Percentiles rank a stretch among this genome's conserved stretches.
Conservation (phyloP, 1,140 invertebrate genomes). For the Leptopilina boulardi region DNA sequence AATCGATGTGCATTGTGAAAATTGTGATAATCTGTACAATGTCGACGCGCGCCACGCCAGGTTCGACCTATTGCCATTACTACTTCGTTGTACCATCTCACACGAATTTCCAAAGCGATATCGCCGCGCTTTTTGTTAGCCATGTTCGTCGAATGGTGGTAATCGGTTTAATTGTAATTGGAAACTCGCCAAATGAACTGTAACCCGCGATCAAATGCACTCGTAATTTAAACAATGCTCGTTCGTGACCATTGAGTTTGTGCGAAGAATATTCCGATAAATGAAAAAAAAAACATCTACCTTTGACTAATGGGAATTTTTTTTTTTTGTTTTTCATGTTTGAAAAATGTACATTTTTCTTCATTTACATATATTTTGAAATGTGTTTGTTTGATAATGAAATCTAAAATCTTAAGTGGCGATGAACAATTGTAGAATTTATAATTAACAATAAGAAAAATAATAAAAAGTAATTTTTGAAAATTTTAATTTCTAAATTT, state of each 20-base stretch:
- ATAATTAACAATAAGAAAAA: too few species aligned
- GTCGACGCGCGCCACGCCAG: constrained; percentile 13
- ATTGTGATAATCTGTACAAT: constrained; percentile 40
- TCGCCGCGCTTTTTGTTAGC: constrained; percentile 49
- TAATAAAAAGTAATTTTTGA: too few species aligned
- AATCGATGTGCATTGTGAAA: constrained; percentile 45
- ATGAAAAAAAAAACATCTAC: neutral
- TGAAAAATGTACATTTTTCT: too few species aligned
- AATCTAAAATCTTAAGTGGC: too few species aligned
- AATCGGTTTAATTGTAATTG: constrained; percentile 64
- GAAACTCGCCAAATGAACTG: constrained; percentile 63
- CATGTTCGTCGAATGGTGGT: constrained; percentile 37
- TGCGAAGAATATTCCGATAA: neutral
- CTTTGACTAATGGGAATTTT: neutral
- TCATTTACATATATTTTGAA: too few species aligned
- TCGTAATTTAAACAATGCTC: constrained; percentile 53
- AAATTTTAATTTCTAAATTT: too few species aligned
- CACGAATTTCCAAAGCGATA: constrained; percentile 28
- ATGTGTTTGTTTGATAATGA: too few species aligned
- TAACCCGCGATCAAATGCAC: constrained; percentile 55
- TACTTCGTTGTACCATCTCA: constrained; percentile 18
- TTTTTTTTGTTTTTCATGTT: too few species aligned
- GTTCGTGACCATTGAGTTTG: neutral
- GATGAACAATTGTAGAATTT: too few species aligned
- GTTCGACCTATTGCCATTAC: constrained; percentile 25